phyloP scores from a whole-genome alignment of 2,888 invertebrate species.

The Pocota personata region DNA sequence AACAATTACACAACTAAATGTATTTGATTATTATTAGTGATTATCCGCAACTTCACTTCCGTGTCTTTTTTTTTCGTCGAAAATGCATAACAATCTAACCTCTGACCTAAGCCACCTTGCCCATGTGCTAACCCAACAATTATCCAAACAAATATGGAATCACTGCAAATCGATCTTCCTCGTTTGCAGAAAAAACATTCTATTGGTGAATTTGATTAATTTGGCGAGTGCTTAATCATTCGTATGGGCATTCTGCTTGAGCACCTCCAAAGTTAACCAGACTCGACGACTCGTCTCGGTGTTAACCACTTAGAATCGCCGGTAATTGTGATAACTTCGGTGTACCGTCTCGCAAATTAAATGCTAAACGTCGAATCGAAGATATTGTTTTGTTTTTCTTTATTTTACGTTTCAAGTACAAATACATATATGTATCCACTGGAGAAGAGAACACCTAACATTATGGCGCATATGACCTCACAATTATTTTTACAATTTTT shows the following conservation, averaged over 20 bases:
- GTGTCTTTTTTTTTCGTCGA: not conserved
- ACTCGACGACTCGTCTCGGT: conserved; percentile 40
- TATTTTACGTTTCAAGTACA: conserved; percentile 18
- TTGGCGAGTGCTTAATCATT: conserved; percentile 36
- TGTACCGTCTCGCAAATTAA: conserved; percentile 39
- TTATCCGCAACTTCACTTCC: conserved; percentile 1
- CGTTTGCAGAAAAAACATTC: conserved; percentile 9
- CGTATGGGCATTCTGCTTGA: conserved; percentile 14
- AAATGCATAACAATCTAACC: conserved; percentile 17
- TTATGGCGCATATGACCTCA: conserved; percentile 74
- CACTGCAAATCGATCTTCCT: conserved; percentile 38
- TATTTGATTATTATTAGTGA: not conserved
- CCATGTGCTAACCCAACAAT: conserved; percentile 31
- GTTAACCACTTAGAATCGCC: conserved; percentile 19
- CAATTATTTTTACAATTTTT: conserved; percentile 75
- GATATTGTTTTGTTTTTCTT: conserved; percentile 41
- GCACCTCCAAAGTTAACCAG: conserved; percentile 20
- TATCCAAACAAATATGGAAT: conserved; percentile 37
- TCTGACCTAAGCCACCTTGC: conserved; percentile 32
- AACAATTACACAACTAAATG: not conserved
- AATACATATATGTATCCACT: not conserved
- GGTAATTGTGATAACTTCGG: conserved; percentile 43
- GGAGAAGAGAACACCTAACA: conserved; percentile 27
- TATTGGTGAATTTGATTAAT: conserved; percentile 58
- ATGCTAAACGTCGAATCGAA: conserved; percentile 42